These are phyloP conservation scores for Silvanus unidentatus DNA, from an alignment of 2,888 invertebrate species.

Conservation along the genomic window DNA sequence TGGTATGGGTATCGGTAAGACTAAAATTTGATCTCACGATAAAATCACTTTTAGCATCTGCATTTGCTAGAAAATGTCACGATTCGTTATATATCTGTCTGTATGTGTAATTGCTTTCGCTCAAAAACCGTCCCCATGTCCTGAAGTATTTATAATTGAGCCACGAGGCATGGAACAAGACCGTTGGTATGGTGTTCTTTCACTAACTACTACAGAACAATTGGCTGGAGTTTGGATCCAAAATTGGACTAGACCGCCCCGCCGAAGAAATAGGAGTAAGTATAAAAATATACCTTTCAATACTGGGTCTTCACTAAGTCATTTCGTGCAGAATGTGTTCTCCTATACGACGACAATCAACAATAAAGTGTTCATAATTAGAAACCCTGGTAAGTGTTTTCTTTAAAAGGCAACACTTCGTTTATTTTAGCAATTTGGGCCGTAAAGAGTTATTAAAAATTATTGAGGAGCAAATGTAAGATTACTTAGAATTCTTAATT, in stretches of 20 bases:
- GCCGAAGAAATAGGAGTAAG: slow-evolving; percentile 59
- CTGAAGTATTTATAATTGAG: slow-evolving; percentile 54
- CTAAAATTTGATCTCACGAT: too few relatives aligned
- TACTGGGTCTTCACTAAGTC: too few relatives aligned
- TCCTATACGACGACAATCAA: slow-evolving; percentile 55
- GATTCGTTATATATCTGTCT: too few relatives aligned
- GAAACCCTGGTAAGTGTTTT: slow-evolving; percentile 45
- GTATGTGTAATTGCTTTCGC: too few relatives aligned
- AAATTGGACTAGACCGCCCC: slow-evolving; percentile 53
- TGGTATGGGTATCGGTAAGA: too few relatives aligned
- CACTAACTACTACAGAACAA: slow-evolving; percentile 50
- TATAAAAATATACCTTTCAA: too few relatives aligned
- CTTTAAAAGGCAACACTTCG: neutral
- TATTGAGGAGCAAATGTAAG: too few relatives aligned
- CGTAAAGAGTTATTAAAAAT: too few relatives aligned
- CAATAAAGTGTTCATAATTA: slow-evolving; percentile 55
- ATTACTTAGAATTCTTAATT: too few relatives aligned
- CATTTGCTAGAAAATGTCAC: too few relatives aligned
- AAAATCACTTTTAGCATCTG: too few relatives aligned
- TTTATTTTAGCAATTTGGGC: too few relatives aligned
- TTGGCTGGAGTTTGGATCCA: slow-evolving; percentile 53
- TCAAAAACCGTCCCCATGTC: slow-evolving; percentile 49
- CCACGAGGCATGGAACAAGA: slow-evolving; percentile 52
- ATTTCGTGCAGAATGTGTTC: slow-evolving; percentile 43
- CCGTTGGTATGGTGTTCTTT: slow-evolving; percentile 58